Percentiles rank a stretch among this genome's conserved stretches.
Conservation (phyloP, 2,888 invertebrate species). For the Venusia cambrica region DNA sequence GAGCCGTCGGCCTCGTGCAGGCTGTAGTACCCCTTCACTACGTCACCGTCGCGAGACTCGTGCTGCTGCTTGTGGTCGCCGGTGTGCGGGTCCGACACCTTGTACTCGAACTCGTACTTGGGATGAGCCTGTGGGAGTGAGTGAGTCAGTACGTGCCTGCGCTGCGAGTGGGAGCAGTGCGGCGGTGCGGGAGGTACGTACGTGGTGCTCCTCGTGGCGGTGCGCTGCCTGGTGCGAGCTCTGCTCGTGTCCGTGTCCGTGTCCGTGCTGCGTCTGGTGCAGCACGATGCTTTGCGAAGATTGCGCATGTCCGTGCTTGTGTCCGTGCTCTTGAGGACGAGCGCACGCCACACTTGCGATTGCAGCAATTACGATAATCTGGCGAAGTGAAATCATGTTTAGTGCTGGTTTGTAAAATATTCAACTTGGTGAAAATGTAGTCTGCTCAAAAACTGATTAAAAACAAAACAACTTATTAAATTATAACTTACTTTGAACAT, state of each 20-base stretch:
- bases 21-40: slow-evolving; percentile 77
- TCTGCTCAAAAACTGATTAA: no score
- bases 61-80: slow-evolving; percentile 64
- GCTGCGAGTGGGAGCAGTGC: not conserved
- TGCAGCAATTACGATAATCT: slow-evolving; percentile 11
- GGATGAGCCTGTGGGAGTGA: slow-evolving; percentile 35
- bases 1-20: slow-evolving; percentile 74
- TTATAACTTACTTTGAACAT: slow-evolving; percentile 28
- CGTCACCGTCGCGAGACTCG: slow-evolving; percentile 73
- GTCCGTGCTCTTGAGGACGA: slow-evolving; percentile 15
- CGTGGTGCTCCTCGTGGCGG: slow-evolving; percentile 16
- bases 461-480: no score
- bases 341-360: slow-evolving; percentile 8
- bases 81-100: slow-evolving; percentile 67
- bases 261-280: slow-evolving; percentile 34
- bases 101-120: slow-evolving; percentile 57
- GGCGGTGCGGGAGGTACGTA: slow-evolving; percentile 3
- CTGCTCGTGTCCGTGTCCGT: slow-evolving; percentile 6
- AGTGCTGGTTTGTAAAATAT: not conserved
- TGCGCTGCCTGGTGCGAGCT: slow-evolving; percentile 3
- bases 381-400: not conserved
- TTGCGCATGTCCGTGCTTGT: slow-evolving; percentile 30
- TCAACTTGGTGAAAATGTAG: not conserved
- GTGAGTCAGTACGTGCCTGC: slow-evolving; percentile 1
- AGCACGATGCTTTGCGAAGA: slow-evolving; percentile 47